phyloP scores from a whole-genome alignment of 2,113 vertebrate species.

The Reinhardtius hippoglossoides region DNA sequence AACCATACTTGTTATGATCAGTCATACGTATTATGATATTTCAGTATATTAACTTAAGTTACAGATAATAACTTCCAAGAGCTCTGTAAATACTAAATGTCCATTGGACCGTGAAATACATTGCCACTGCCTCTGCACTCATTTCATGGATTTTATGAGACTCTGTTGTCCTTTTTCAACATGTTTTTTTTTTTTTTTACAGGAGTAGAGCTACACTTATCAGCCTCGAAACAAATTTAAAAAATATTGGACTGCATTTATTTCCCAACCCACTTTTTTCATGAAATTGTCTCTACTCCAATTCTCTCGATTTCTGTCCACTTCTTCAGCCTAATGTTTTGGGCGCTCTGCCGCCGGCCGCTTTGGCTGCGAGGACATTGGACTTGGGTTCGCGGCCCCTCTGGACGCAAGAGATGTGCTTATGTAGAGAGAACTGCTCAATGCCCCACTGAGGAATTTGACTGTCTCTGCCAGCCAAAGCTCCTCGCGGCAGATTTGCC shows the following conservation, averaged over 20 bases:
- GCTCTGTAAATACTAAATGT: constrained; percentile 10
- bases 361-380: constrained; percentile 48
- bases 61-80: not conserved
- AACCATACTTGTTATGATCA: no score
- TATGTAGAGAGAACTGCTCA: constrained; percentile 55
- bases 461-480: constrained; percentile 48
- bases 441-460: constrained; percentile 56
- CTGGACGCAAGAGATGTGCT: constrained; percentile 50
- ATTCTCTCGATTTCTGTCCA: constrained; percentile 1
- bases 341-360: constrained; percentile 32
- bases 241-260: constrained; percentile 40
- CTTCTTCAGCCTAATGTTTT: constrained; percentile 22
- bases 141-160: constrained; percentile 23
- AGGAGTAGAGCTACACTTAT: constrained; percentile 28
- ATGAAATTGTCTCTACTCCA: not conserved
- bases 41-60: not conserved
- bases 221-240: constrained; percentile 22
- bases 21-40: not conserved
- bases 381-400: constrained; percentile 16
- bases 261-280: constrained; percentile 28
- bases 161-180: constrained; percentile 25
- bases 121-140: not conserved
- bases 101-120: not conserved
- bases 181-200: constrained; percentile 31
- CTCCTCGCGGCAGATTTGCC: constrained; percentile 60